Base-by-base conservation (phyloP, 2,888 invertebrate genomes). In the Mythimna impura region DNA sequence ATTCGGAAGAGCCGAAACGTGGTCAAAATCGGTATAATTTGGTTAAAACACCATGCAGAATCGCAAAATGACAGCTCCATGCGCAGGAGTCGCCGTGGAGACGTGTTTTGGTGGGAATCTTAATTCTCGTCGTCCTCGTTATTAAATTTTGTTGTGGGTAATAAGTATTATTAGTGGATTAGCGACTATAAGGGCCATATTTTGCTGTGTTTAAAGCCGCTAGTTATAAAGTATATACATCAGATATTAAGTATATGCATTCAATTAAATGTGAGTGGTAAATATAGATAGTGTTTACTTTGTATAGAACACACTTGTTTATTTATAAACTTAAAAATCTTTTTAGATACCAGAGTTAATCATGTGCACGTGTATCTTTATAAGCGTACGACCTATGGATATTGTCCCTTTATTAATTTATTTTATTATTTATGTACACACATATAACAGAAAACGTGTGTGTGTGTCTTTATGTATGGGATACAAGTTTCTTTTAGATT, bases 41-140 rank as follows among this genome's bases (percentile, higher is more conserved):
- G 73, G 66, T 73, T 84, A 86, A 87, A 83, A 83, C 78, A 71
- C 80, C 85, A 73, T 83, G 80, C 75, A 76, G 71, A 87, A 87
- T 87, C 77, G 81, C 72, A 80, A 86, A 86, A 82, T 83, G 81
- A 86, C 83, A 78, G 78, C 78, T 71, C 54, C 61, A 79, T 76
- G 74, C 34, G 70, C 76, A 70, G 81, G 70, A 77, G 71, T 65
- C 62, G 50, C 63, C 64, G 58, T 71, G 76, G 66, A 64, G 78
- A 80, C 75, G 75, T 71, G 83, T 75, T 82, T 80, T 71, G 71
- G 73, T 77, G 79, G 68, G 66, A 73, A 73, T 79, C 12, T 47
- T 22, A 65, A 82, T 84, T 86, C 60, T 63, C 34, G 67, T 58
- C 61, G 50, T 68, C 65, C 62, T 80, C 80, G 73, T 74, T 80